Base-by-base conservation (phyloP, 2,888 invertebrate species). In the Hirtodrosophila duncani region DNA sequence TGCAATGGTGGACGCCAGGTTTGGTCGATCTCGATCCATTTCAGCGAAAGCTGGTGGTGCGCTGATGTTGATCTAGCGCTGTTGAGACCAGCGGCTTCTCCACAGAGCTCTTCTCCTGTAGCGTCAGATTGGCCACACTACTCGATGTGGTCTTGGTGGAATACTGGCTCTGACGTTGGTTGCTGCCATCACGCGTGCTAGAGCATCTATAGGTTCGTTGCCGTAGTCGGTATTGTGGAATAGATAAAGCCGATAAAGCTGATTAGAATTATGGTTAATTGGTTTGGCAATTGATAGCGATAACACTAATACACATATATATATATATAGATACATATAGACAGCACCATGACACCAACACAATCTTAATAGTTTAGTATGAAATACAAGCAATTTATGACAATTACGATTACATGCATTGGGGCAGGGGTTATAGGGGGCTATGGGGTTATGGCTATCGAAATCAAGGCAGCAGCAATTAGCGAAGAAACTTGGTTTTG, bases 161-260 rank as follows among this genome's bases (percentile, higher is more conserved):
- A 62, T 83, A 85, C 57, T 86, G 86, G 50, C 86, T 86, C 62
- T 86, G 85, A 23, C 85, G 84, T 61, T 85, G 85, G 34, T 81
- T 68, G 62, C 78, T 79, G 62, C 81, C 74, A 24, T 81, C 83
- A 34, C 83, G 81, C 34, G 55, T 52, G 49, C 85, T 84, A 30
- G 74, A 66, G 60, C 83, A 85, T 74, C 86, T 86, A 51, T 18
- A 43, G 21, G 60, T 63, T 44, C 51, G 59, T 59, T 55, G 56
- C n/a, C n/a, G n/a, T n/a, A 14, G 60, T 59, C 31, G 58, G 43
- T 26, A 59, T 52, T 23, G 60, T 26, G 52, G 39, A 60, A 59
- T 59, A 58, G 42, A 58, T 36, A 58, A 50, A 45, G 49, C 29
- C 45, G 48, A 48, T 38, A 62, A 57, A 49, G 17, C 59, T 67